Evolutionary conservation across 2,888 invertebrate genomes (phyloP).

Genomic region (Dioctria rufipes): DNA sequence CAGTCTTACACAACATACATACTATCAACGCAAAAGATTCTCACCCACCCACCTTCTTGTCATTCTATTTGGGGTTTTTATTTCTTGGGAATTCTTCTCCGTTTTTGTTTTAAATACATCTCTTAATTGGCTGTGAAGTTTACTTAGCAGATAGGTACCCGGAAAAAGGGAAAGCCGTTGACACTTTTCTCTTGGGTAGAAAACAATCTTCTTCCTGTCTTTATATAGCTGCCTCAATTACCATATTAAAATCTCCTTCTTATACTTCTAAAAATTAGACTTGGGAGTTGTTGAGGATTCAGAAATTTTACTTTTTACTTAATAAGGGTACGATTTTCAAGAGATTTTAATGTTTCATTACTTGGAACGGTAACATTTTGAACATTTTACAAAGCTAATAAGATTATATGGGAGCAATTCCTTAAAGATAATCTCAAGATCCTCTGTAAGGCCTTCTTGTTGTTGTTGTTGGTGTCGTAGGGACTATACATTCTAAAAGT

Average conservation of each 20-base stretch:
- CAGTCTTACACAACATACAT: too few species aligned
- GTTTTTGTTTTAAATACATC: too few species aligned
- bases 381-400: constrained; percentile 35
- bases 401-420: constrained; percentile 40
- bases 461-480: too few species aligned
- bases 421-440: constrained; percentile 28
- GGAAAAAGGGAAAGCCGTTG: too few species aligned
- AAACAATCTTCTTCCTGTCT: neutral
- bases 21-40: too few species aligned
- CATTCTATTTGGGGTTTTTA: too few species aligned
- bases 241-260: constrained; percentile 27
- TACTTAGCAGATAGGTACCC: too few species aligned
- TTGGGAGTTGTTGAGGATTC: constrained; percentile 39
- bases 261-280: constrained; percentile 22
- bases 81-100: too few species aligned
- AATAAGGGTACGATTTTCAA: constrained; percentile 49
- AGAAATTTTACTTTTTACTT: constrained; percentile 43
- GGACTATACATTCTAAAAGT: too few species aligned
- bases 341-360: constrained; percentile 47
- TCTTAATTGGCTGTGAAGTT: too few species aligned
- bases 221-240: constrained; percentile 13
- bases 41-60: too few species aligned
- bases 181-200: neutral
- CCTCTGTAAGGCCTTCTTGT: too few species aligned
- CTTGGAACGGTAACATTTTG: constrained; percentile 12